A percentile compares a stretch with the other conserved stretches of the same genome.
These are phyloP conservation scores for Heliothis peltigera DNA, from an alignment of 2,888 invertebrate genomes.

Conservation along the genomic window DNA sequence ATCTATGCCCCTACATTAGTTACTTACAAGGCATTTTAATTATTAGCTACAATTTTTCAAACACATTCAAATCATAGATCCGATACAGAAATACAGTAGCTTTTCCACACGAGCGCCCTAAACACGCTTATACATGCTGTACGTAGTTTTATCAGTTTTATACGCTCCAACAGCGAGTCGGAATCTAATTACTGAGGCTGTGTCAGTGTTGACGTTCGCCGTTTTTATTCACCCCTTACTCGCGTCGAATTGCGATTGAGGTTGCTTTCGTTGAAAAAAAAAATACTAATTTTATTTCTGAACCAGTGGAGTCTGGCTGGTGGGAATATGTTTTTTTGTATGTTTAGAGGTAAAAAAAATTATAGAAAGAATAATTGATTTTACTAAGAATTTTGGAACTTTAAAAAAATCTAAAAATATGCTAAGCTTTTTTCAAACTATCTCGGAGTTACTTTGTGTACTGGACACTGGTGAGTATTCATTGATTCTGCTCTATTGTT, in stretches of 20 bases:
- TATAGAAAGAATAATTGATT: too few species aligned
- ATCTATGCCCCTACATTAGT: too few species aligned
- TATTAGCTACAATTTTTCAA: not conserved
- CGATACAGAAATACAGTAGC: not conserved
- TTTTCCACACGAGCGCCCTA: constrained; percentile 27
- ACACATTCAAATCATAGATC: not conserved
- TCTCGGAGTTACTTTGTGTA: too few species aligned
- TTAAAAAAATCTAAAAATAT: too few species aligned
- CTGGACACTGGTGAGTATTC: too few species aligned
- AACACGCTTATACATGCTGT: constrained; percentile 40
- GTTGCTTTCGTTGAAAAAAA: constrained; percentile 40
- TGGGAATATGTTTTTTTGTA: too few species aligned
- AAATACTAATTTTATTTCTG: constrained; percentile 44
- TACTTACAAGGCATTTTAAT: too few species aligned
- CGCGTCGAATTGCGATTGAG: constrained; percentile 61
- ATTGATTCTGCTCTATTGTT: too few species aligned
- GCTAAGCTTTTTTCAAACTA: too few species aligned
- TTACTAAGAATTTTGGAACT: too few species aligned
- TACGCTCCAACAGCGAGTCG: constrained; percentile 44
- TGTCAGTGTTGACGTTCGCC: constrained; percentile 59
- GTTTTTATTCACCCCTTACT: constrained; percentile 62
- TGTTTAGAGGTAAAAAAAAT: too few species aligned
- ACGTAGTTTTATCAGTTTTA: constrained; percentile 58
- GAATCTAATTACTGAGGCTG: constrained; percentile 68
- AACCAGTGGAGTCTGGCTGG: constrained; percentile 23